A percentile compares a stretch with the other conserved stretches of the same genome.
Evolutionary conservation across 2,797 vertebrate genomes (phyloP).

Genomic region (Calcarius lapponicus): DNA sequence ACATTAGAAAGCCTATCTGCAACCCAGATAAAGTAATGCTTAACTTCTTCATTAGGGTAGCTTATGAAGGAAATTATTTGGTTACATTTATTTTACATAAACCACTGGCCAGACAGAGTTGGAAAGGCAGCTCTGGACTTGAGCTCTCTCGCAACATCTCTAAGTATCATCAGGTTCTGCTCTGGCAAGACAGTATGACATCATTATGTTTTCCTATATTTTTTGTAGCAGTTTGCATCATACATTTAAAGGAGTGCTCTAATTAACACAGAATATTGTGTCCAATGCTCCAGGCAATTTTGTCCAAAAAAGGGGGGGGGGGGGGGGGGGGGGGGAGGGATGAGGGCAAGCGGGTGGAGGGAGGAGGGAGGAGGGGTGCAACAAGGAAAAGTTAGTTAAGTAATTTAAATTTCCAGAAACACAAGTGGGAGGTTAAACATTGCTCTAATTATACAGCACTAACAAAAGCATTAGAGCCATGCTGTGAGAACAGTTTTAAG

Average conservation of each 20-base stretch:
- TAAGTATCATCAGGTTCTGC: neutral
- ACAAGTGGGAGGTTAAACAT: neutral
- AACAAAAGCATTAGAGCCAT: neutral
- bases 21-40: neutral
- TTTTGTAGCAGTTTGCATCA: neutral
- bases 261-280: neutral
- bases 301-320: neutral
- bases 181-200: neutral
- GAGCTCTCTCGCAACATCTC: neutral
- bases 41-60: neutral
- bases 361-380: accelerated
- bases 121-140: neutral
- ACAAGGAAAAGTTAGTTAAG: neutral
- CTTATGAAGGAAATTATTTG: neutral
- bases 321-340: accelerated
- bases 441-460: slow-evolving; percentile 41
- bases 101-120: neutral
- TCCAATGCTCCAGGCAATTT: neutral
- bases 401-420: slow-evolving; percentile 44
- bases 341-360: accelerated
- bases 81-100: neutral
- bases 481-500: neutral
- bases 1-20: neutral
- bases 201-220: neutral
- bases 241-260: neutral